A percentile compares a stretch with the other conserved stretches of the same genome.
Conservation (phyloP, 2,888 invertebrate genomes). For the Clivina fossor region DNA sequence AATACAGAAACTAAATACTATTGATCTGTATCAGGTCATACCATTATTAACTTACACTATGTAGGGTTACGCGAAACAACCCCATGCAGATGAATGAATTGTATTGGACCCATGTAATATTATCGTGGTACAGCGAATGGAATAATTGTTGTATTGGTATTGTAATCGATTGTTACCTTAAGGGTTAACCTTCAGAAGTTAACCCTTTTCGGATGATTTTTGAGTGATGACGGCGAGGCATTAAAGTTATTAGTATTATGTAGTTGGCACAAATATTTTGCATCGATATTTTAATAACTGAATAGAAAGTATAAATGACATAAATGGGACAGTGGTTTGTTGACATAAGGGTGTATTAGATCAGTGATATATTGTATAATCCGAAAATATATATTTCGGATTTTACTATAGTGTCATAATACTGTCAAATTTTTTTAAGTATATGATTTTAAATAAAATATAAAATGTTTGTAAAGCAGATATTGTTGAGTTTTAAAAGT, state of each 20-base stretch:
- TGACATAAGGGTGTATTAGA: no score
- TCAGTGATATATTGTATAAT: no score
- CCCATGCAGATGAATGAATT: neutral
- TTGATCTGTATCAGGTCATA: slow-evolving; percentile 24
- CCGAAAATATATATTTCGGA: no score
- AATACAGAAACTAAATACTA: slow-evolving; percentile 21
- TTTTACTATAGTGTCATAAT: no score
- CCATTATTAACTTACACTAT: slow-evolving; percentile 10
- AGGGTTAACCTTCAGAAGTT: neutral
- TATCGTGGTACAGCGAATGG: slow-evolving; percentile 6
- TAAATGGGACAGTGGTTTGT: slow-evolving; percentile 1
- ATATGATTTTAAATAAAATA: no score
- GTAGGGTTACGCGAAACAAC: neutral
- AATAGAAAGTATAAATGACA: slow-evolving; percentile 12
- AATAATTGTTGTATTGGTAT: slow-evolving; percentile 13
- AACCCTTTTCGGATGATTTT: neutral
- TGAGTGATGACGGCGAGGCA: neutral
- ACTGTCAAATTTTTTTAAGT: no score
- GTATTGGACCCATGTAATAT: neutral
- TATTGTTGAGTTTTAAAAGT: no score
- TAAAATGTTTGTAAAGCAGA: no score
- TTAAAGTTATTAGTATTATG: slow-evolving; percentile 22
- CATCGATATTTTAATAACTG: slow-evolving; percentile 29
- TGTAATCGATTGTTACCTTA: slow-evolving; percentile 18
- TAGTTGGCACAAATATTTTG: slow-evolving; percentile 24